Conservation (phyloP, 2,888 invertebrate genomes). For the Nineta flava region DNA sequence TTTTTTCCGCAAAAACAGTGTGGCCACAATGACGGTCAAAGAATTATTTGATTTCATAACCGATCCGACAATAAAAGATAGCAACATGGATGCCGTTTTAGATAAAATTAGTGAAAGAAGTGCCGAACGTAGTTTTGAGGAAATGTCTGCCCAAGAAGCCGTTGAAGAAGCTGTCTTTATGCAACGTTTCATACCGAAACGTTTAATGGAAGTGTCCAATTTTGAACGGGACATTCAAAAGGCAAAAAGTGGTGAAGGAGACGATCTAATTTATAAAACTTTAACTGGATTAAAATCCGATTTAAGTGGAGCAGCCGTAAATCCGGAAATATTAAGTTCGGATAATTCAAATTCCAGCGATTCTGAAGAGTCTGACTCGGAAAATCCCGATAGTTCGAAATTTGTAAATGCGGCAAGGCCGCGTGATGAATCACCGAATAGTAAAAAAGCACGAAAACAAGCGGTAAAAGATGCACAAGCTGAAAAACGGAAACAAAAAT, state of each 20-base stretch:
- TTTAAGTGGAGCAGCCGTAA: slow-evolving; percentile 51
- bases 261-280: slow-evolving; percentile 57
- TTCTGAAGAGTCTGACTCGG: slow-evolving; percentile 18
- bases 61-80: slow-evolving; percentile 67
- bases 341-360: slow-evolving; percentile 18
- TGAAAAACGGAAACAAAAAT: slow-evolving; percentile 75
- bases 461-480: slow-evolving; percentile 76
- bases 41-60: slow-evolving; percentile 94
- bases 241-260: slow-evolving; percentile 54
- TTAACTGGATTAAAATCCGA: slow-evolving; percentile 65
- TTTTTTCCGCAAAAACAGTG: slow-evolving; percentile 77
- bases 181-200: slow-evolving; percentile 82
- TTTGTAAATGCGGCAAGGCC: slow-evolving; percentile 51
- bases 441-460: slow-evolving; percentile 72
- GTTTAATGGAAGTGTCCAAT: slow-evolving; percentile 75
- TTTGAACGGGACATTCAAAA: slow-evolving; percentile 73
- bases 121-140: slow-evolving; percentile 41
- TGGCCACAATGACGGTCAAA: slow-evolving; percentile 81
- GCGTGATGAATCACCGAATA: slow-evolving; percentile 64
- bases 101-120: slow-evolving; percentile 55
- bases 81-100: slow-evolving; percentile 67
- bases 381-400: slow-evolving; percentile 28
- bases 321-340: slow-evolving; percentile 42
- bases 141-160: slow-evolving; percentile 55
- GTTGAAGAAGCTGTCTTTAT: slow-evolving; percentile 89